Conservation (phyloP, 2,113 vertebrate genomes). For the Charadrius vociferus region DNA sequence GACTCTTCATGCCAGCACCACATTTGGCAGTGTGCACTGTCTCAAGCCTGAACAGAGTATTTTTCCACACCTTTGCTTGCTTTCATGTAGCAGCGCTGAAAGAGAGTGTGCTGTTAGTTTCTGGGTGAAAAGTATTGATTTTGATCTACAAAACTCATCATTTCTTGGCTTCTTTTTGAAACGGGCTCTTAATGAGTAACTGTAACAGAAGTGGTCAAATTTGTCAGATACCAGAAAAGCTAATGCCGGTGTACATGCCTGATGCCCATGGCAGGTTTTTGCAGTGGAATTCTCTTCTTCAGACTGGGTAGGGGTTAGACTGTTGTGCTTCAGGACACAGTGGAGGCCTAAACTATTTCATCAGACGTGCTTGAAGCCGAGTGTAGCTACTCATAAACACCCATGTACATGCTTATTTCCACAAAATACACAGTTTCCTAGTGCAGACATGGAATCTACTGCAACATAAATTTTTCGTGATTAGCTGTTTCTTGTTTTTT, state of each 20-base stretch:
- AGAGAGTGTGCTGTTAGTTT: background rate
- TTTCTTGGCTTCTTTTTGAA: background rate
- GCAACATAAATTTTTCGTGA: background rate
- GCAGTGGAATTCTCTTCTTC: background rate
- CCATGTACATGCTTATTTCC: background rate
- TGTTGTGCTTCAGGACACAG: background rate
- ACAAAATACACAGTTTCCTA: background rate
- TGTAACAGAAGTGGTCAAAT: background rate
- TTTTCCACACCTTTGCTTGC: background rate
- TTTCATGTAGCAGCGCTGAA: background rate
- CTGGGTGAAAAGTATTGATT: background rate
- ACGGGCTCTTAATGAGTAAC: background rate
- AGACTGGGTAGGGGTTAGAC: background rate
- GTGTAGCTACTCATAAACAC: background rate
- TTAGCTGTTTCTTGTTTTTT: background rate
- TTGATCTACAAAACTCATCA: background rate
- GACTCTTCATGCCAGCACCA: background rate
- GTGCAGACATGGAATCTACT: background rate
- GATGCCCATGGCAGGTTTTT: background rate
- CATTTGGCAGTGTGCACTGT: background rate
- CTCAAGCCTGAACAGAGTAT: background rate
- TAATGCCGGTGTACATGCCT: accelerated
- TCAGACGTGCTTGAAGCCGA: background rate
- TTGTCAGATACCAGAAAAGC: background rate
- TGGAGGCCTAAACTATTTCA: background rate